Evolutionary conservation across 2,797 vertebrate species (phyloP), one percentile per base, ranked within the genome.

Genomic region (Chloroceryle amazona): DNA sequence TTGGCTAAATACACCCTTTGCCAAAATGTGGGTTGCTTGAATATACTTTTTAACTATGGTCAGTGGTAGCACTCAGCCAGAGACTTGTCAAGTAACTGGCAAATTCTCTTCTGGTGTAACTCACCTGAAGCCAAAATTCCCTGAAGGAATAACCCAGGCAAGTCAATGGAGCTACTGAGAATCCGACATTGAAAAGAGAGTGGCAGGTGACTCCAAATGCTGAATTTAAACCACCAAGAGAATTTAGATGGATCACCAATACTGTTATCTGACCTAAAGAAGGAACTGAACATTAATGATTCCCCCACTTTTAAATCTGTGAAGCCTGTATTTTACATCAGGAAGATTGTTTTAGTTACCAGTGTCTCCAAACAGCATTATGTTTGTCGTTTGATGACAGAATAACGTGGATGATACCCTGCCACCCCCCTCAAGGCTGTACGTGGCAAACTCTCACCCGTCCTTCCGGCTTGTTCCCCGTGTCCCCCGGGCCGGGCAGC

Each of bases 331-430:
- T n/a, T 72, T 39, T 7, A 19, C 35, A 29, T 0, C 1, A 4
- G 12, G 21, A 25, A 2, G 18, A 29, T 6, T 0, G 5, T 58
- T 71, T 25, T 16, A 13, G 12, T 18, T 1, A 3, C 8, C 58
- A 0, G 11, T 0, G 6, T 20, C 46, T 31, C 29, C 6, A 55
- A 23, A 14, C 18, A 46, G 33, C 35, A 0, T 9, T 1, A 3
- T 22, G 2, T 18, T 20, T 14, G 2, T 12, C 0, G 3, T 1
- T 13, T 47, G 8, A 1, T 31, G 13, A 0, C 0, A 7, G 25
- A 10, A 5, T 2, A 2, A 1, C 0, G 1, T 5, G 37, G 18
- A 13, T 4, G 4, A 7, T 0, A 51, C 19, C 25, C 29, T 11
- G 13, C 25, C 28, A 47, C 46, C 21, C 46, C 21, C 15, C 26